Evolutionary conservation across 2,888 invertebrate species (phyloP).

Genomic region (Xylophagus ater): DNA sequence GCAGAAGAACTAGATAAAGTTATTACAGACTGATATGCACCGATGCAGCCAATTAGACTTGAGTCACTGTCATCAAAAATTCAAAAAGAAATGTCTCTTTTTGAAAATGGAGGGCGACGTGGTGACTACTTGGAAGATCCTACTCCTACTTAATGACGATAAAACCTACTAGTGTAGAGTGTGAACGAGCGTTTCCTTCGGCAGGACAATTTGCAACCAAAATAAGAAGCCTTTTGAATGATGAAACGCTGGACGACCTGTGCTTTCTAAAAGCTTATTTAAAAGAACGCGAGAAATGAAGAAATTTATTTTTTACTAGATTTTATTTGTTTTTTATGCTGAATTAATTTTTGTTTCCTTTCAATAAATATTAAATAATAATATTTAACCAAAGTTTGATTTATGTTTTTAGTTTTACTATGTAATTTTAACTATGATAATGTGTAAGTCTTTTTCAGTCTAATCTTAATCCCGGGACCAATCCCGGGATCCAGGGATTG

Average conservation of each 20-base stretch:
- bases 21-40: conserved; percentile 7
- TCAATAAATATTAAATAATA: neutral
- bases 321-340: neutral
- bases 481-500: too few species aligned
- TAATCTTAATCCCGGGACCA: too few species aligned
- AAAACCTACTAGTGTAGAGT: too few species aligned
- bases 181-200: too few species aligned
- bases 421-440: neutral
- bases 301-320: neutral
- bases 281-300: neutral
- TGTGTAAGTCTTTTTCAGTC: neutral
- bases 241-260: neutral
- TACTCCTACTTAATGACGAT: neutral
- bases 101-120: conserved; percentile 6
- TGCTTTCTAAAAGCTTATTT: neutral
- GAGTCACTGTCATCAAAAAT: conserved; percentile 5
- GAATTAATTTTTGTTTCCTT: neutral
- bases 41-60: conserved; percentile 3
- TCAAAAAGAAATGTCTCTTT: conserved; percentile 5
- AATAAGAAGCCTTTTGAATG: too few species aligned
- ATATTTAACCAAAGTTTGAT: neutral
- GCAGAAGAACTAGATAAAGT: conserved; percentile 6
- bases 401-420: neutral
- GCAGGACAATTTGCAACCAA: too few species aligned
- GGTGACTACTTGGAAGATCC: neutral